Conservation (phyloP, 2,888 invertebrate species). For the Meloe dianella region DNA sequence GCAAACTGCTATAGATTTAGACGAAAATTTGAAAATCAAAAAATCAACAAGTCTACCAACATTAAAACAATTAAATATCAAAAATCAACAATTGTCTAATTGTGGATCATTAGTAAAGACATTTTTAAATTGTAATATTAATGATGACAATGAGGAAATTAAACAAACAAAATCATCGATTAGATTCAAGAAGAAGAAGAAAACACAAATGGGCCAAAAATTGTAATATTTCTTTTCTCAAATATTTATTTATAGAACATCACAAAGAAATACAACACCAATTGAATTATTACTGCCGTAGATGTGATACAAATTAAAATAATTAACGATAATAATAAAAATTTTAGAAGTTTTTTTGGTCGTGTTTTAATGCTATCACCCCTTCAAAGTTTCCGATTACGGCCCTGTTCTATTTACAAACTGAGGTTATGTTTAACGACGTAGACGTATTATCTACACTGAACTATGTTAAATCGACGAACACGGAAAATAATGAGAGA, state of each 20-base stretch:
- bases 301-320: constrained; percentile 38
- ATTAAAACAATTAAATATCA: constrained; percentile 33
- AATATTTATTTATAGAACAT: not conserved
- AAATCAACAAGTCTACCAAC: constrained; percentile 52
- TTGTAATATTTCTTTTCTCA: not conserved
- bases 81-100: constrained; percentile 34
- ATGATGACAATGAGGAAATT: not conserved
- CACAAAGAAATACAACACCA: not conserved
- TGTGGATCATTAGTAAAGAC: not conserved
- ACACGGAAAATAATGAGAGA: no score
- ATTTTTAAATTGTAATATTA: not conserved
- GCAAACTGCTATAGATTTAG: constrained; percentile 42
- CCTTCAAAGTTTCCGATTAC: not conserved
- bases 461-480: no score
- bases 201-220: constrained; percentile 51
- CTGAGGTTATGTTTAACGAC: not conserved
- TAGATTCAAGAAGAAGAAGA: constrained; percentile 50
- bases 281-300: constrained; percentile 42
- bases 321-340: not conserved
- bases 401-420: not conserved
- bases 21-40: constrained; percentile 35
- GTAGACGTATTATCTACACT: no score
- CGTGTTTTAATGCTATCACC: not conserved
- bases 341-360: not conserved
- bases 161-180: constrained; percentile 21